These are phyloP conservation scores for Glareola pratincola DNA, from an alignment of 2,113 vertebrate genomes.

Conservation along the genomic window DNA sequence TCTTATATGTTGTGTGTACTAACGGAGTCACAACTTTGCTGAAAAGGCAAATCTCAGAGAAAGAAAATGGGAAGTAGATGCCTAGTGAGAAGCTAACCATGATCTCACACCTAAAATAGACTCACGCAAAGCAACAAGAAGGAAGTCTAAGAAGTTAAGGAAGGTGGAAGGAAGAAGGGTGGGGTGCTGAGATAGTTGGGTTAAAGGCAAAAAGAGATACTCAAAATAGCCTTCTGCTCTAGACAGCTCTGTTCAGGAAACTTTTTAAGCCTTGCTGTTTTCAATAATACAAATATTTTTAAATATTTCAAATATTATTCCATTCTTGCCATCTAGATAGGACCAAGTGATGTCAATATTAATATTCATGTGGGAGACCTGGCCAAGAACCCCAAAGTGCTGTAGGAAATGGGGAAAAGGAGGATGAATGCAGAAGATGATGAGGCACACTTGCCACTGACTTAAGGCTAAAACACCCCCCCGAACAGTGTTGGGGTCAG, in stretches of 20 bases:
- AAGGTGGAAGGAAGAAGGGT: constrained; percentile 68
- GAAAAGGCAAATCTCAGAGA: constrained; percentile 12
- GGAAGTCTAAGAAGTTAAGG: constrained; percentile 65
- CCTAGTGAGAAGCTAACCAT: not conserved
- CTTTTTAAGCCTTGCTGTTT: not conserved
- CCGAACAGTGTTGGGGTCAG: not conserved
- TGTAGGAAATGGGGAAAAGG: not conserved
- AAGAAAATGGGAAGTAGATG: constrained; percentile 44
- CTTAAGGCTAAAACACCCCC: not conserved
- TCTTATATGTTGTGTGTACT: not conserved
- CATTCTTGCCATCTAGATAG: not conserved
- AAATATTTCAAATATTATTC: not conserved
- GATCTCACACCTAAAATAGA: constrained; percentile 29
- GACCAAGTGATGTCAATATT: not conserved
- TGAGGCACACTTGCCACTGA: not conserved
- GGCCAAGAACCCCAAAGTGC: not conserved
- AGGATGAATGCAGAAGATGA: not conserved
- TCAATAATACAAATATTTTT: not conserved
- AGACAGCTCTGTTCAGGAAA: constrained; percentile 54
- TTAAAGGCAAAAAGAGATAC: constrained; percentile 22
- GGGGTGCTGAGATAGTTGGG: constrained; percentile 47
- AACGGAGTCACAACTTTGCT: not conserved
- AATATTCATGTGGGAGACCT: not conserved
- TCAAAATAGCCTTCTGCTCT: constrained; percentile 8
- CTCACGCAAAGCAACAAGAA: constrained; percentile 1